Evolutionary conservation across 2,113 vertebrate species (phyloP), one percentile per base, ranked within the genome.

Genomic region (Aix galericulata): DNA sequence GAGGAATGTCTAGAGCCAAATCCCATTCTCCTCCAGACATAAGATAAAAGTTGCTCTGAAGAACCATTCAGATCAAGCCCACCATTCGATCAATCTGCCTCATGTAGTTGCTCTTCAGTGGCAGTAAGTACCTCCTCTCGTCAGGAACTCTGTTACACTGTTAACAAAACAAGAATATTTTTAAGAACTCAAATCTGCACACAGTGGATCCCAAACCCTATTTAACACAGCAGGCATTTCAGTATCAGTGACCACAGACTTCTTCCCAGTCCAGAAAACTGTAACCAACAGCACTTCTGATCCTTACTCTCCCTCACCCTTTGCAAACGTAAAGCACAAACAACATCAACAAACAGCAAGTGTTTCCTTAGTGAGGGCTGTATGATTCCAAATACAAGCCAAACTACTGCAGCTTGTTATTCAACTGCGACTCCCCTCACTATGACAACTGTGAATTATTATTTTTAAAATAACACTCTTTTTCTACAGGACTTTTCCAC

Each of bases 41-140:
- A 38, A 0, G 20, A 46, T 6, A 34, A 0, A 2, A 11, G 42
- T 27, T 22, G 6, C 36, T 55, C 6, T 4, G 67, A 58, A 81
- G n/a, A 56, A 48, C 3, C n/a, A 9, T 23, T 99, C 98, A 99
- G 84, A 99, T 97, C 92, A 99, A 97, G 31, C 99, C 99, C 89
- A 99, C 99, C 99, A 99, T 99, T 55, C 98, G 98, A 97, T 99
- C 99, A 2, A 99, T 99, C 98, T 99, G 99, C 16, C 98, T 98
- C 99, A 99, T 99, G 98, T 99, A 99, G 95, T 99, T 94, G 42
- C 99, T 99, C 97, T 99, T 99, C 86, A 99, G 82, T 1, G 99
- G 99, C 84, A 99, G 97, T 13, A 98, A 94, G 53, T 98, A 99
- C 6, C 99, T 98, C 34, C 98, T 98, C 97, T 99, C 99, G 7